Evolutionary conservation across 2,888 invertebrate species (phyloP), one percentile per base, ranked within the genome.

Genomic region (Agonum fuliginosum): DNA sequence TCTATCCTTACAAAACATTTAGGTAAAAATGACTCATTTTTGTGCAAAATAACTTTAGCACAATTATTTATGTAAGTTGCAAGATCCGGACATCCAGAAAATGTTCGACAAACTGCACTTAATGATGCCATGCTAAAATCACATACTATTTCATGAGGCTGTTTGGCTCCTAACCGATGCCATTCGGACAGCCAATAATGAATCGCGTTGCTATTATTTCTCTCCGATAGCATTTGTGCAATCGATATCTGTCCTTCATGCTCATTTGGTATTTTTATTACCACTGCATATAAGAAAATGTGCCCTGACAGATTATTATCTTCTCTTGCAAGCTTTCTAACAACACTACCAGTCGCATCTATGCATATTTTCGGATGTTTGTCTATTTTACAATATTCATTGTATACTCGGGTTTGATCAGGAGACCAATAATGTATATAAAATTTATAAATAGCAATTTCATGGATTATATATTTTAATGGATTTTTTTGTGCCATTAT

Each of bases 181-280:
- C 79, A 79, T 24, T 74, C 78, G 4, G 27, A 27, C 0, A 79
- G 37, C 78, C 79, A 79, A 72, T 78, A 79, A n/a, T n/a, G 10
- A 6, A 79, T 79, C 3, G 79, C 76, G 20, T 71, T 79, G 10
- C 41, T 65, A 62, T 78, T 34, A 4, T 79, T 69, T 22, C 72
- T 48, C 65, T 79, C 78, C 17, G 79, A 79, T 4, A 79, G 41
- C 77, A 79, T 79, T n/a, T 79, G 79, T 3, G 24, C n/a, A 17
- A 78, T 51, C 22, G 78, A 43, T n/a, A 79, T 70, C 46, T 78
- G 78, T 4, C 65, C 65, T 27, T 74, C 74, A 37, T 43, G 41
- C 5, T 58, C 43, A n/a, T 41, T 65, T 10, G 62, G 37, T 24
- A 65, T 12, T 43, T 74, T 65, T n/a, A 43, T 41, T 8, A 74